Evolutionary conservation across 2,888 invertebrate species (phyloP), one percentile per base, ranked within the genome.

Genomic region (Trichogramma evanescens): DNA sequence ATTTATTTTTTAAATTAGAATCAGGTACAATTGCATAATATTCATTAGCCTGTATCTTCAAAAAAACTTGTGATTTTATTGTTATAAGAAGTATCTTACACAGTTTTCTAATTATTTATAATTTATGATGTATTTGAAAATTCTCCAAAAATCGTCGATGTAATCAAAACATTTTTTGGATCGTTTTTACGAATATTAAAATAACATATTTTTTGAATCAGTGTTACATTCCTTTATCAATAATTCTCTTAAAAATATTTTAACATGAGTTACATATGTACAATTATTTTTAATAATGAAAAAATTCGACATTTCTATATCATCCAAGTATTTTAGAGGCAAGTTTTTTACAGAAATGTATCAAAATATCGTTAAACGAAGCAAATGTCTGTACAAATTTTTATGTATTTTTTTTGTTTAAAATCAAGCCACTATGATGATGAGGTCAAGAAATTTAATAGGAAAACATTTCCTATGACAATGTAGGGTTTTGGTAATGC

Each of bases 41-140:
- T 55, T 56, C 43, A 59, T 56, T 38, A 44, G 46, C 45, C 45
- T 50, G 58, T 62, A 56, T 59, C 56, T 56, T 56, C 54, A 39
- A 56, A 54, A 54, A 58, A 13, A 58, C 45, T 56, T 53, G 40
- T 59, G 58, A 55, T 59, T 10, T 59, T 26, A 26, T 26, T 26
- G 26, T 26, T 26, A 26, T 26, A 26, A 26, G 26, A 2, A 26
- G 26, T 26, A 26, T 26, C 26, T 26, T 26, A 26, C 26, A 26
- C 26, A 26, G 26, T 26, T 26, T 26, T 26, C 26, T 26, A 26
- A 26, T 26, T 26, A 26, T 26, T 26, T 26, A 26, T 26, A 26
- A 26, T 26, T 26, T 26, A 26, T 2, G 26, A 26, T 26, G 26
- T 26, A 26, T 26, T 26, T 26, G 26, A 26, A 26, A 26, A 26